Conservation (phyloP, 2,797 vertebrate species). For the Betta splendens region DNA sequence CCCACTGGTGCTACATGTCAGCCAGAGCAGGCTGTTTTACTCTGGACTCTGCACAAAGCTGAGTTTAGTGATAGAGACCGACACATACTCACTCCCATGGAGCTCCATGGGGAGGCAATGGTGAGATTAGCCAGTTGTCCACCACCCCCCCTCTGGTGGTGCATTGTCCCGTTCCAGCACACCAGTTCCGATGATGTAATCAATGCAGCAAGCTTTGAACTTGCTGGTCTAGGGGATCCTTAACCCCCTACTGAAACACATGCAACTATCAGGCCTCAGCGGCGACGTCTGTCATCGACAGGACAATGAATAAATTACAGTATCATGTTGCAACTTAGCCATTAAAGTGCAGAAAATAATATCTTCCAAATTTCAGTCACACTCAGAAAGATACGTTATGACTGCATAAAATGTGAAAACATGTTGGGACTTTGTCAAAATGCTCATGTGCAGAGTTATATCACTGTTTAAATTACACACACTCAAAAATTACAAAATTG, state of each 20-base stretch:
- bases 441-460: constrained; percentile 52
- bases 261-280: constrained; percentile 50
- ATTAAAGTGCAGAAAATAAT: constrained; percentile 36
- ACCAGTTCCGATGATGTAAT: constrained; percentile 85
- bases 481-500: constrained; percentile 40
- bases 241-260: constrained; percentile 47
- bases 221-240: constrained; percentile 77
- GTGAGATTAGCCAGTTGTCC: constrained; percentile 62
- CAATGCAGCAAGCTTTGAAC: constrained; percentile 87
- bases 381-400: constrained; percentile 34
- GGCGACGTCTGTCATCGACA: constrained; percentile 44
- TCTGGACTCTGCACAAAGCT: constrained; percentile 52
- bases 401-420: constrained; percentile 40
- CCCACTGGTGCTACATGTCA: constrained; percentile 43
- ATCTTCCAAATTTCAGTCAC: constrained; percentile 35
- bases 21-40: constrained; percentile 54
- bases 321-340: constrained; percentile 32
- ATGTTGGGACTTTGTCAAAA: constrained; percentile 46
- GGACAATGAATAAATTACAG: constrained; percentile 32
- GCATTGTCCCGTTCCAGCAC: constrained; percentile 84
- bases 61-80: constrained; percentile 46
- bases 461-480: constrained; percentile 56
- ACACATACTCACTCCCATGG: constrained; percentile 34
- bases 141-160: constrained; percentile 66
- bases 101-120: constrained; percentile 58